phyloP scores from a whole-genome alignment of 2,113 vertebrate species.

The Macrotis lagotis region DNA sequence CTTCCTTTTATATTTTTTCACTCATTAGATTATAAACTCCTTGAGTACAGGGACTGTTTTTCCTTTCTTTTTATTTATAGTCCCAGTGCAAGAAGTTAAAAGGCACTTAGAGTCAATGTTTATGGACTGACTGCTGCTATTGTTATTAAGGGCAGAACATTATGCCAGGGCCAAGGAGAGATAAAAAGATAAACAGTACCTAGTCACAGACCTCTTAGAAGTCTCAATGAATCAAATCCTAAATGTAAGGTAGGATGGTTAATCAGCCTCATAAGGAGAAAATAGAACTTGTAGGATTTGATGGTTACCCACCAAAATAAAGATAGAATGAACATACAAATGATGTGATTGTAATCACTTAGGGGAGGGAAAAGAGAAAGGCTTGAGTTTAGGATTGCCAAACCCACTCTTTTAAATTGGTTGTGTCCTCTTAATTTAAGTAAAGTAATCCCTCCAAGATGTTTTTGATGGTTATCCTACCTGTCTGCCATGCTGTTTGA shows the following conservation, averaged over 20 bases:
- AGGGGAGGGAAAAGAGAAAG: background rate
- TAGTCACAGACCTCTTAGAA: background rate
- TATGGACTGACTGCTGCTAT: background rate
- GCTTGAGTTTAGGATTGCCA: background rate
- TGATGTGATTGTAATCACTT: slow-evolving; percentile 40
- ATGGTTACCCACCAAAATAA: slow-evolving; percentile 11
- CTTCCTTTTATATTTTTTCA: background rate
- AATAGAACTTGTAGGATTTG: background rate
- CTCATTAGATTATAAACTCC: background rate
- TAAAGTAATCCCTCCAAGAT: background rate
- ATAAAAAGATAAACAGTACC: background rate
- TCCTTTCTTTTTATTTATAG: background rate
- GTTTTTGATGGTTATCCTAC: no score
- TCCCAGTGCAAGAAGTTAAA: background rate
- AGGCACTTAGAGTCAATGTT: background rate
- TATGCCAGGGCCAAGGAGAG: background rate
- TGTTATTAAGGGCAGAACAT: background rate
- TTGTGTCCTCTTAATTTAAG: slow-evolving; percentile 38
- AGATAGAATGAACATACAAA: slow-evolving; percentile 41
- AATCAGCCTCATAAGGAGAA: background rate
- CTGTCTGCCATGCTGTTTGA: background rate
- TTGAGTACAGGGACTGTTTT: background rate
- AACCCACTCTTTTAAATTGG: background rate
- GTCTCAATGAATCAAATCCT: background rate
- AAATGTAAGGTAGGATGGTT: background rate